phyloP scores from a whole-genome alignment of 1,140 invertebrate genomes.

The Drosophila repletoides region DNA sequence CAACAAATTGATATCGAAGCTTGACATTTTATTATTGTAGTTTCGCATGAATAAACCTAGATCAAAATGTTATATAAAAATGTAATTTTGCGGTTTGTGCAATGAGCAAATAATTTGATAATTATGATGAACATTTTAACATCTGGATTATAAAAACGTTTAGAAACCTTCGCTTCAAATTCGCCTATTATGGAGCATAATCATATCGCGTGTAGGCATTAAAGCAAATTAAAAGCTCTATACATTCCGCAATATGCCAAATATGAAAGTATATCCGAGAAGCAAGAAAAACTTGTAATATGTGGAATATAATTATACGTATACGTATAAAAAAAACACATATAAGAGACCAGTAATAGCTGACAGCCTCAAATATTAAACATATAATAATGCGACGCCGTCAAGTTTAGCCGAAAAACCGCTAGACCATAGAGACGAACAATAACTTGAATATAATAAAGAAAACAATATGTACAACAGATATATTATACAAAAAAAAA shows the following conservation, averaged over 20 bases:
- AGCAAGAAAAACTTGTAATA: background rate
- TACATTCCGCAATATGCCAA: background rate
- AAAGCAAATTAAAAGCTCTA: background rate
- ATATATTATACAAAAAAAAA: too few species aligned
- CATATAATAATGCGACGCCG: background rate
- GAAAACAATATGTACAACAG: too few species aligned
- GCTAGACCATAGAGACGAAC: conserved; percentile 15
- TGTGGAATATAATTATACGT: background rate
- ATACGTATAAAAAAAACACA: background rate
- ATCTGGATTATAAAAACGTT: too few species aligned
- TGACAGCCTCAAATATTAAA: conserved; percentile 1
- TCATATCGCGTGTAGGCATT: background rate
- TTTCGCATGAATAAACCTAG: too few species aligned
- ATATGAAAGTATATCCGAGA: background rate
- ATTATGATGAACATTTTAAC: too few species aligned
- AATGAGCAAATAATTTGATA: too few species aligned
- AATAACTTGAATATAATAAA: background rate
- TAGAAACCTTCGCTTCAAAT: background rate
- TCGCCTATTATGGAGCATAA: background rate
- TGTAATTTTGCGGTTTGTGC: too few species aligned
- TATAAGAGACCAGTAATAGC: background rate
- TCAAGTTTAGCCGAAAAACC: conserved; percentile 7
- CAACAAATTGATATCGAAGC: too few species aligned
- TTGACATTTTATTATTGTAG: too few species aligned
- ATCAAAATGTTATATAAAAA: too few species aligned